Conservation (phyloP, 1,140 invertebrate species). For the Eupristina koningsbergeri region DNA sequence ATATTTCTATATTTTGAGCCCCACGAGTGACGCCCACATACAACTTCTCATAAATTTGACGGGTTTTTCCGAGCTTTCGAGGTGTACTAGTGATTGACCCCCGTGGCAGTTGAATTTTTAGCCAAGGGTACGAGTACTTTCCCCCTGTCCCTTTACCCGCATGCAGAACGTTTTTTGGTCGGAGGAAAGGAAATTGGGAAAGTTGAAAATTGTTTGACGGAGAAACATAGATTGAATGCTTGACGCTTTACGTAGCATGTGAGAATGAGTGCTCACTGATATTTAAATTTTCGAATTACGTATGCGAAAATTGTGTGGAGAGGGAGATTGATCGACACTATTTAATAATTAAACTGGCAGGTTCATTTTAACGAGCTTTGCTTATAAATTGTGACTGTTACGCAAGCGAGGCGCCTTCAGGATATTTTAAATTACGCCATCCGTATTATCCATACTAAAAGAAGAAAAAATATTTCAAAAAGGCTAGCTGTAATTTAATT, state of each 20-base stretch:
- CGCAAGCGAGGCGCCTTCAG: not conserved
- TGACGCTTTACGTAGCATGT: no score
- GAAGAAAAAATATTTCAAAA: conserved; percentile 10
- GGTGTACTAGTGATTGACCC: conserved; percentile 9
- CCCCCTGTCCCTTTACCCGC: not conserved
- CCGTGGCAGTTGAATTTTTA: not conserved
- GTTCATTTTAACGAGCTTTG: not conserved
- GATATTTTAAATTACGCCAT: not conserved
- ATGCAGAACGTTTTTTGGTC: not conserved
- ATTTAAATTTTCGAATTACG: not conserved
- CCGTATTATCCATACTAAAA: not conserved
- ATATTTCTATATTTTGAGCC: no score
- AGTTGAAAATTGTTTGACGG: not conserved
- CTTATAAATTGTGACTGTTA: conserved; percentile 14
- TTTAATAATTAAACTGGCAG: not conserved
- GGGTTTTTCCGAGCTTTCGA: not conserved
- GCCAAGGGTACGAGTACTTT: no score
- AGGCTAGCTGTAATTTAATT: conserved; percentile 15
- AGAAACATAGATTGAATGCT: not conserved
- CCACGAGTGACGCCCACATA: no score
- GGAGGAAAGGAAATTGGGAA: not conserved
- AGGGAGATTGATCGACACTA: not conserved
- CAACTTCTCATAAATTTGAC: not conserved
- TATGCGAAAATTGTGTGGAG: not conserved
- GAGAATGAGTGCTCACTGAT: not conserved